Base-by-base conservation (phyloP, 2,113 vertebrate species). In the Ceyx margarethae region DNA sequence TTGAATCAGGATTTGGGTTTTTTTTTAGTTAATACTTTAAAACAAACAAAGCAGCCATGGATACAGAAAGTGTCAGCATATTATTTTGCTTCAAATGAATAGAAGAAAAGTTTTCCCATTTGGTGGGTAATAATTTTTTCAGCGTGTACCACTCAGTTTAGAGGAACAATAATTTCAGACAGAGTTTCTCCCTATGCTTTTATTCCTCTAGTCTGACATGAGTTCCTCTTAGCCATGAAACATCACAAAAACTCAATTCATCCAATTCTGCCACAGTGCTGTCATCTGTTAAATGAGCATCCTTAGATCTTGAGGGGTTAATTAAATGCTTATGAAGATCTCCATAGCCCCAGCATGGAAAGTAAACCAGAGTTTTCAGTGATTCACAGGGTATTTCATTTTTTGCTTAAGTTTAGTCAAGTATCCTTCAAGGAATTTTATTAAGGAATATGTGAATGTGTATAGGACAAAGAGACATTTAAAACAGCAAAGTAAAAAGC, bases 11-110 rank as follows among this genome's bases (percentile, higher is more conserved):
- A n/a, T n/a, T n/a, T n/a, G n/a, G n/a, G n/a, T n/a, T 13, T 81
- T 64, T 48, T 78, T 78, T 76, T 42, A 81, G 85, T 85, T 73
- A 90, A 76, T 79, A 28, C 78, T 81, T 90, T 94, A 85, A 94
- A 93, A 15, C 5, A 13, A 29, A 78, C 73, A 25, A 31, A 35
- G 67, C 35, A 66, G 4, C 35, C 35, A 35, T 45, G 28, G 16
- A 84, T 68, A 95, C 91, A 93, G 65, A 67, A 81, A 87, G 29
- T 57, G 60, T 73, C 92, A 93, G 25, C 25, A 21, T 81, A 87
- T 87, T 85, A 72, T 66, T 87, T 84, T 48, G 19, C 71, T 76
- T 96, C 67, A 93, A 58, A 93, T 19, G 6, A 89, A 60, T 1
- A 74, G 15, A 73, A 93, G 33, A 57, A 90, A 84, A 76, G 46